Percentiles rank a stretch among this genome's conserved stretches.
These are phyloP conservation scores for Centroberyx gerrardi DNA, from an alignment of 2,797 vertebrate species.

Conservation along the genomic window DNA sequence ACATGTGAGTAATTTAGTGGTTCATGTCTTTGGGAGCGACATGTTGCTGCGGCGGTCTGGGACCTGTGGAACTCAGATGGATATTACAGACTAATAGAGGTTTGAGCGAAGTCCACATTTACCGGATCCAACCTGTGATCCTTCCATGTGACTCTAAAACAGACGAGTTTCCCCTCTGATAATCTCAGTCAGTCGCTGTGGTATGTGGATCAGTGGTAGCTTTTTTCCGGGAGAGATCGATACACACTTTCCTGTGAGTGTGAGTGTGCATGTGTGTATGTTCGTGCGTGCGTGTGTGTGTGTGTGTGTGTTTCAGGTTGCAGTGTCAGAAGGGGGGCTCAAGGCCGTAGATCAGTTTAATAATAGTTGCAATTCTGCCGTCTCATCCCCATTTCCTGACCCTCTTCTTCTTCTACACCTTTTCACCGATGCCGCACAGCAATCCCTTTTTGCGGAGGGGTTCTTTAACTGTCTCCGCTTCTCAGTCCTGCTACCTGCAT, in stretches of 20 bases:
- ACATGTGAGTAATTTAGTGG: constrained; percentile 67
- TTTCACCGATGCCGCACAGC: constrained; percentile 5
- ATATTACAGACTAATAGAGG: constrained; percentile 26
- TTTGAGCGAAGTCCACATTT: constrained; percentile 40
- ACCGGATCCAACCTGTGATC: constrained; percentile 31
- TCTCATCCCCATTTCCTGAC: constrained; percentile 50
- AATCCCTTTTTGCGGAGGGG: background rate
- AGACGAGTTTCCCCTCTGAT: constrained; percentile 59
- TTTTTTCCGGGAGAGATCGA: constrained; percentile 50
- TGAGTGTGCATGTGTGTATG: constrained; percentile 22
- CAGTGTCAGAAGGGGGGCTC: constrained; percentile 56
- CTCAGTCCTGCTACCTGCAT: constrained; percentile 37
- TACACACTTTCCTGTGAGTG: constrained; percentile 14
- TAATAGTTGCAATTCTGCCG: constrained; percentile 55
- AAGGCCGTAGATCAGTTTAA: constrained; percentile 66
- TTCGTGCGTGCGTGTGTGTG: constrained; percentile 2
- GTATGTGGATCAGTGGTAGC: constrained; percentile 45
- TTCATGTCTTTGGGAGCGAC: constrained; percentile 55
- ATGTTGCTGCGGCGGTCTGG: constrained; percentile 34
- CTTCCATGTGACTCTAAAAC: constrained; percentile 17
- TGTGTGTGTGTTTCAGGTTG: constrained; percentile 21
- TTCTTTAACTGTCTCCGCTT: constrained; percentile 37
- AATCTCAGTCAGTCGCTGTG: constrained; percentile 46
- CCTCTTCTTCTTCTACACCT: constrained; percentile 17
- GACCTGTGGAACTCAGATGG: constrained; percentile 39